Conservation (phyloP, 1,140 invertebrate species). For the Brachionus rubens region DNA sequence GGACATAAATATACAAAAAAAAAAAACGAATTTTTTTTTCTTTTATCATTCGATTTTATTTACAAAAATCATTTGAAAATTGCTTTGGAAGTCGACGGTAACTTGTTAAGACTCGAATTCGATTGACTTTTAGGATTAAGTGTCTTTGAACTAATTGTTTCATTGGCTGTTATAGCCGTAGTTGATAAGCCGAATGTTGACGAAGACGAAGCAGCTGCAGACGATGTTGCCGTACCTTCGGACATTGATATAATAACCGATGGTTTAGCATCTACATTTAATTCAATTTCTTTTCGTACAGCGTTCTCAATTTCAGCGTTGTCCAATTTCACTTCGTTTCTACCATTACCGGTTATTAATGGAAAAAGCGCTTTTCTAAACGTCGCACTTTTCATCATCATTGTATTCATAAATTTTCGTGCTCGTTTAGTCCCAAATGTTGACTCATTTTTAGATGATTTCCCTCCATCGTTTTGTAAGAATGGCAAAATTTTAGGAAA, state of each 20-base stretch:
- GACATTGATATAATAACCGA: neutral
- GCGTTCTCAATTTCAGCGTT: neutral
- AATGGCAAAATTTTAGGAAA: conserved; percentile 10
- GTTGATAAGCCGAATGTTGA: neutral
- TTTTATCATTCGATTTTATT: too few relatives aligned
- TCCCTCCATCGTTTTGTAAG: neutral
- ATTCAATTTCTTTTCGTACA: neutral
- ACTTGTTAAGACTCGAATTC: neutral
- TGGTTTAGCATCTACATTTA: neutral
- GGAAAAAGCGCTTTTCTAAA: conserved; percentile 19
- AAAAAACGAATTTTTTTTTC: too few relatives aligned
- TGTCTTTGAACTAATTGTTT: neutral
- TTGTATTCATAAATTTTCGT: conserved; percentile 36
- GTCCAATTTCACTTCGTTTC: neutral
- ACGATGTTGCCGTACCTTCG: neutral
- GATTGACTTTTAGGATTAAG: neutral
- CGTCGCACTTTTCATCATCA: conserved; percentile 29
- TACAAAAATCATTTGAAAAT: too few relatives aligned
- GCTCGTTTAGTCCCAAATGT: conserved; percentile 1
- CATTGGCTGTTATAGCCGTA: neutral
- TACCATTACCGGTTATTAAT: neutral
- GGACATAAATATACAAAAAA: conserved; percentile 17
- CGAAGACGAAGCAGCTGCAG: conserved; percentile 7
- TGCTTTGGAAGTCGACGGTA: neutral
- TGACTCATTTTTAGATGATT: neutral